Percentiles rank a stretch among this genome's conserved stretches.
Conservation (phyloP, 1,140 invertebrate species). For the Homalodisca vitripennis region DNA sequence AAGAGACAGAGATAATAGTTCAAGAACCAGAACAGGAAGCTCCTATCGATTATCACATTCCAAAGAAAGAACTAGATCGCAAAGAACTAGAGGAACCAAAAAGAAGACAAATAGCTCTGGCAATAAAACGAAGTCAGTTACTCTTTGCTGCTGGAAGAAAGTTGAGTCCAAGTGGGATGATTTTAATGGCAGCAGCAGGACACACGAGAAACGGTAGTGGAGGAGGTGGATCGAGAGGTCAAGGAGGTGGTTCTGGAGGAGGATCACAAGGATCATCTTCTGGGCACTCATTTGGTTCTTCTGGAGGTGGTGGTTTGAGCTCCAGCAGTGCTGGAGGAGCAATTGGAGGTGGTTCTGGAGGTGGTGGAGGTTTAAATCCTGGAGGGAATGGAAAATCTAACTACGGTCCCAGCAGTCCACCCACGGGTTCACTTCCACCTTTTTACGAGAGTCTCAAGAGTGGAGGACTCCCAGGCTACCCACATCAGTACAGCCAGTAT, state of each 20-base stretch:
- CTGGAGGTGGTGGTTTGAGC: constrained; percentile 48
- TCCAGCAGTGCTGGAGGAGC: constrained; percentile 53
- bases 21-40: constrained; percentile 68
- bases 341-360: constrained; percentile 52
- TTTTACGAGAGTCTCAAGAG: constrained; percentile 82
- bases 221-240: constrained; percentile 45
- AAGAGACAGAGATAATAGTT: constrained; percentile 45
- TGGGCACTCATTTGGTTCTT: constrained; percentile 47
- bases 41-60: constrained; percentile 84
- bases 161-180: constrained; percentile 43
- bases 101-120: constrained; percentile 48
- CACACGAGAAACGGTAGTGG: constrained; percentile 64
- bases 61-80: constrained; percentile 61
- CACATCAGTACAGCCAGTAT: constrained; percentile 42
- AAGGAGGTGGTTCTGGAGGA: constrained; percentile 32
- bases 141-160: constrained; percentile 46
- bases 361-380: constrained; percentile 58
- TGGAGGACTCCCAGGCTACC: constrained; percentile 41
- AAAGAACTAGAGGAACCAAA: constrained; percentile 47
- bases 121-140: constrained; percentile 38
- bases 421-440: constrained; percentile 76
- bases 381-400: constrained; percentile 68
- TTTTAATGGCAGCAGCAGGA: constrained; percentile 65
- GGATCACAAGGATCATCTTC: constrained; percentile 15
- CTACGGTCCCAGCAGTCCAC: constrained; percentile 79